Conservation (phyloP, 1,140 invertebrate genomes). For the Triops cancriformis region DNA sequence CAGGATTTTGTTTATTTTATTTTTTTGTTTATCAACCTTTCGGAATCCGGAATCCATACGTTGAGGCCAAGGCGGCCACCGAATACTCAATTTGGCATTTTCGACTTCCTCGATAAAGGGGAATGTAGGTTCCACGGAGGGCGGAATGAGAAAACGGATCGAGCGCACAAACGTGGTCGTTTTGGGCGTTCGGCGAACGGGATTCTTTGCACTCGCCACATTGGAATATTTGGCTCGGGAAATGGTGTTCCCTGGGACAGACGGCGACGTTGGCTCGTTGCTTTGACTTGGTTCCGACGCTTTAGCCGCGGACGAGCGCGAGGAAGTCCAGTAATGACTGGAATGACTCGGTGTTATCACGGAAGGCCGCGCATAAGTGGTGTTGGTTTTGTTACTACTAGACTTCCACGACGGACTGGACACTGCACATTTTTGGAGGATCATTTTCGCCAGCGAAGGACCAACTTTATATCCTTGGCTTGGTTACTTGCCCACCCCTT, state of each 20-base stretch:
- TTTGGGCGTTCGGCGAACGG: neutral
- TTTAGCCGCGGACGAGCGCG: neutral
- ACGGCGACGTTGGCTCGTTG: neutral
- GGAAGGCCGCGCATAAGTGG: neutral
- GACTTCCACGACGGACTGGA: neutral
- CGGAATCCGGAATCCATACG: slow-evolving; percentile 19
- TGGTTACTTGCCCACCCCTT: neutral
- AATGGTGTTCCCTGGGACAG: neutral
- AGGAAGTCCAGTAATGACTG: neutral
- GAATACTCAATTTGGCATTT: slow-evolving; percentile 15
- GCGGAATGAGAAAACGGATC: slow-evolving; percentile 21
- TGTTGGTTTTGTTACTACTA: neutral
- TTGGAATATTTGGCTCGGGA: neutral
- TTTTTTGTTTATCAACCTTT: slow-evolving; percentile 27
- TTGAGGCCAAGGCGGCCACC: slow-evolving; percentile 28
- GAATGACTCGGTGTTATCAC: neutral
- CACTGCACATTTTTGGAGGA: neutral
- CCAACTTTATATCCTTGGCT: neutral
- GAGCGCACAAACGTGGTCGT: neutral
- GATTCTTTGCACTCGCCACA: neutral
- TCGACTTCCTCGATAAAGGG: slow-evolving; percentile 25
- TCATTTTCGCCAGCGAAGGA: neutral
- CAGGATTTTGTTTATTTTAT: no score
- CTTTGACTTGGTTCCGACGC: neutral
- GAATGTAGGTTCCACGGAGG: slow-evolving; percentile 19